Conservation (phyloP, 2,888 invertebrate genomes). For the Rutpela maculata region DNA sequence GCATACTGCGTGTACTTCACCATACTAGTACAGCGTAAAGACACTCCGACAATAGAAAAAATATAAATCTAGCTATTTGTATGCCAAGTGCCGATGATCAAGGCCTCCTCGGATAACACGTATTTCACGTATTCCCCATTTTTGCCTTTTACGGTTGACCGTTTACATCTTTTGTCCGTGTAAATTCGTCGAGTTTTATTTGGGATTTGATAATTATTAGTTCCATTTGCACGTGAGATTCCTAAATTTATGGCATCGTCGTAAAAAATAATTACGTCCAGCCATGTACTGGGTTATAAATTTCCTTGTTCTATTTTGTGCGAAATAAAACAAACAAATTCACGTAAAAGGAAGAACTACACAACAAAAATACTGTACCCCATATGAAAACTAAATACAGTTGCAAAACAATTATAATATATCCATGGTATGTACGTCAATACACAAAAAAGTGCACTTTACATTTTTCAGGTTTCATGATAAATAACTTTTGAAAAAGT, state of each 20-base stretch:
- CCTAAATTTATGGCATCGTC: conserved; percentile 17
- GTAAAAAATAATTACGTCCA: conserved; percentile 15
- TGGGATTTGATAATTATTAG: conserved; percentile 51
- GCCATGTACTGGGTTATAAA: not conserved
- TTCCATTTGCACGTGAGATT: conserved; percentile 42
- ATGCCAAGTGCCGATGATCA: conserved; percentile 68
- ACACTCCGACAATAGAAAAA: conserved; percentile 57
- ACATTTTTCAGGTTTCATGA: too few relatives aligned
- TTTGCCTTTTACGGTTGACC: conserved; percentile 65
- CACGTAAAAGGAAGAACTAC: too few relatives aligned
- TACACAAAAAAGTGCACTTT: too few relatives aligned
- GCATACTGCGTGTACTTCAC: conserved; percentile 41
- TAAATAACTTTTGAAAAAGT: too few relatives aligned
- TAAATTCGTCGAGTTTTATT: conserved; percentile 45
- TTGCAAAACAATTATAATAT: too few relatives aligned
- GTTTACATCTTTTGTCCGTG: conserved; percentile 60
- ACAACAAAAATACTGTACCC: too few relatives aligned
- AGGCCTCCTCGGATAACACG: conserved; percentile 67
- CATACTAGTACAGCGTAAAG: conserved; percentile 53
- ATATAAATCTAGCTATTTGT: conserved; percentile 69
- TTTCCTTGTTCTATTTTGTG: too few relatives aligned
- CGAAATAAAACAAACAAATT: too few relatives aligned
- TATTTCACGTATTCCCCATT: conserved; percentile 67
- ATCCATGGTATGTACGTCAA: too few relatives aligned
- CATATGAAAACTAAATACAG: too few relatives aligned